Conservation (phyloP, 2,113 vertebrate species). For the Perca schrenkii region DNA sequence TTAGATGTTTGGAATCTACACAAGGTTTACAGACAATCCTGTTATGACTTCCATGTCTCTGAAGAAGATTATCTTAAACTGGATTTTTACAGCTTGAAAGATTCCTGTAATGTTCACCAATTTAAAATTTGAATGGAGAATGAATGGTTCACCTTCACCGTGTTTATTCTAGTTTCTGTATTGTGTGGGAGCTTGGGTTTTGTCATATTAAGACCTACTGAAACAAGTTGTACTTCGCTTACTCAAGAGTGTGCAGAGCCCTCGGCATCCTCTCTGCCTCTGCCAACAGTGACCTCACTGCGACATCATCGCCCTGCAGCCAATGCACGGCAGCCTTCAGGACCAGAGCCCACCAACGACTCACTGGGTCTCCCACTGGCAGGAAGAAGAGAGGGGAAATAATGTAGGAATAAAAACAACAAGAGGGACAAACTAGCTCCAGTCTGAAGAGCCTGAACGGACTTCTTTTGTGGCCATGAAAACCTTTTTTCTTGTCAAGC, state of each 20-base stretch:
- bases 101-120: background rate
- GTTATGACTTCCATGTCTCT: background rate
- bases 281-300: constrained; percentile 86
- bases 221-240: constrained; percentile 64
- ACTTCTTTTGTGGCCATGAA: background rate
- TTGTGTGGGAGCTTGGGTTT: background rate
- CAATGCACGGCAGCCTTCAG: constrained; percentile 90
- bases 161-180: background rate
- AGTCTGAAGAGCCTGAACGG: background rate
- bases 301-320: constrained; percentile 91
- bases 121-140: background rate
- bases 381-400: background rate
- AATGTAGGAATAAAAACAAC: background rate
- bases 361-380: constrained; percentile 91
- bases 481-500: background rate
- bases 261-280: constrained; percentile 94
- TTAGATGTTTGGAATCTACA: background rate
- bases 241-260: constrained; percentile 93
- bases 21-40: background rate
- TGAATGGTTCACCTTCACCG: background rate
- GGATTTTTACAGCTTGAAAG: background rate
- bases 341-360: constrained; percentile 95
- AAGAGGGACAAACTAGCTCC: background rate
- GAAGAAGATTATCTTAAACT: background rate
- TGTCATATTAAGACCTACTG: background rate